phyloP scores from a whole-genome alignment of 2,113 vertebrate genomes.

The Ptilorrhoa leucosticta region DNA sequence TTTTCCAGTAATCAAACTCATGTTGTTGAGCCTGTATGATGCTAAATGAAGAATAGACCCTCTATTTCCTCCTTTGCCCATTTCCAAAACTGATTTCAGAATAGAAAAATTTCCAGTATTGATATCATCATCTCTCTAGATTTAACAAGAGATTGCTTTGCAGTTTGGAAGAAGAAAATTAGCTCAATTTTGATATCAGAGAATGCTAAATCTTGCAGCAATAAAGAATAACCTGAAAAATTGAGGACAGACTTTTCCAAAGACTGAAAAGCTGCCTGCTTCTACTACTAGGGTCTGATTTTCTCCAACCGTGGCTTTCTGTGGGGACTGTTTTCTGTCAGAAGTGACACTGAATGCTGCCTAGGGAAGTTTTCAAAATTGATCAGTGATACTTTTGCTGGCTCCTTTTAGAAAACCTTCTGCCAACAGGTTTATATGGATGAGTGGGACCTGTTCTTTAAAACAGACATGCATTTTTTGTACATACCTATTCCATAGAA shows the following conservation, averaged over 20 bases:
- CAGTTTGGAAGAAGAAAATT: not conserved
- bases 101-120: not conserved
- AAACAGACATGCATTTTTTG: not conserved
- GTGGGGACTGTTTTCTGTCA: not conserved
- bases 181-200: not conserved
- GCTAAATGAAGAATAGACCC: not conserved
- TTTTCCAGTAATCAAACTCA: not conserved
- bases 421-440: not conserved
- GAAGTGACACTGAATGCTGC: not conserved
- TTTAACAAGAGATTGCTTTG: not conserved
- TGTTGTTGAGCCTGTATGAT: not conserved
- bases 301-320: not conserved
- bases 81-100: constrained; percentile 30
- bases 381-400: not conserved
- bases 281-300: not conserved
- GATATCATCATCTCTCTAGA: not conserved
- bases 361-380: not conserved
- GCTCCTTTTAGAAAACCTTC: not conserved
- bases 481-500: not conserved
- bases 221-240: not conserved
- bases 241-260: not conserved
- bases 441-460: not conserved
- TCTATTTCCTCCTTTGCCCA: not conserved
- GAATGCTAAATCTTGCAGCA: not conserved
- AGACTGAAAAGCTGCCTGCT: not conserved